Percentiles rank a stretch among this genome's conserved stretches.
These are phyloP conservation scores for Sylvia atricapilla DNA, from an alignment of 2,113 vertebrate genomes.

Conservation along the genomic window DNA sequence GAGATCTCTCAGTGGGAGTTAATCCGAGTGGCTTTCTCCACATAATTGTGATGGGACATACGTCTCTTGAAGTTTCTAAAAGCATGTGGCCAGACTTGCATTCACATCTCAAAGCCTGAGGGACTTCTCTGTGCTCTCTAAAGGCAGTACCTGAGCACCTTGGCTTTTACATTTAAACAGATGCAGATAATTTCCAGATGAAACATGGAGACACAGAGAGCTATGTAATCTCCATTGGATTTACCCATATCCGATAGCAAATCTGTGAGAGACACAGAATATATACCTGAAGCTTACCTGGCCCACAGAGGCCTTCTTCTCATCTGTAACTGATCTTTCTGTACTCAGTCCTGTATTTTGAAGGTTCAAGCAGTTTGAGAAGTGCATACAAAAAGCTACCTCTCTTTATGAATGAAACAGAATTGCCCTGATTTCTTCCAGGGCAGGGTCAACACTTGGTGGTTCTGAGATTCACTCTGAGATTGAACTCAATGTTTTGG, in stretches of 20 bases:
- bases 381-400: background rate
- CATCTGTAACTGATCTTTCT: background rate
- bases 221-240: background rate
- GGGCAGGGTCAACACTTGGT: background rate
- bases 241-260: background rate
- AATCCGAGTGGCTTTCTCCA: background rate
- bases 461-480: background rate
- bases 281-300: background rate
- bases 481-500: background rate
- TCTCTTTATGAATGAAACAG: background rate
- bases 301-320: background rate
- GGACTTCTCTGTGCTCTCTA: background rate
- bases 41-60: background rate
- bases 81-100: background rate
- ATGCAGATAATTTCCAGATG: constrained; percentile 1
- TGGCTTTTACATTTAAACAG: background rate
- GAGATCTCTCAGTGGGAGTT: background rate
- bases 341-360: background rate
- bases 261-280: background rate
- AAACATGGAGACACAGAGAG: background rate
- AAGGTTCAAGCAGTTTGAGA: background rate
- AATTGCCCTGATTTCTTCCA: background rate
- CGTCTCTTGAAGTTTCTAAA: background rate
- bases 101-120: background rate
- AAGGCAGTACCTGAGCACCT: background rate